These are phyloP conservation scores for Polydrusus tereticollis DNA, from an alignment of 2,888 invertebrate genomes.

Conservation along the genomic window DNA sequence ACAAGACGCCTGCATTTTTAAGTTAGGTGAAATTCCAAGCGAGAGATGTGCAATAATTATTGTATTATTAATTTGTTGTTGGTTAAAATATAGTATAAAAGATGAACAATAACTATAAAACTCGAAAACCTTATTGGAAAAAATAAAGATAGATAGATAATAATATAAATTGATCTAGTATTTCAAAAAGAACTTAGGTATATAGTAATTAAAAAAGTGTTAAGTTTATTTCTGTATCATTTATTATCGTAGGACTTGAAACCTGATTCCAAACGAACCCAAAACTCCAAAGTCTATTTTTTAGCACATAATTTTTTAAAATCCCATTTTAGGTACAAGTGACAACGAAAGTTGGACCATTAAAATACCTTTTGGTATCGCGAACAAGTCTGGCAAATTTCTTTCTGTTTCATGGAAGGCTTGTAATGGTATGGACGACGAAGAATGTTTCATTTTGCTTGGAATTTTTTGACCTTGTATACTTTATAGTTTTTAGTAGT, in stretches of 20 bases:
- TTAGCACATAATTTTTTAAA: conserved; percentile 21
- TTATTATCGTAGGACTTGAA: background rate
- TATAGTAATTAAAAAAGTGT: too few relatives aligned
- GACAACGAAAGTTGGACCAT: conserved; percentile 34
- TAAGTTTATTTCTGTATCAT: background rate
- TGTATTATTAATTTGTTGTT: too few relatives aligned
- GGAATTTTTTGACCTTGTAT: background rate
- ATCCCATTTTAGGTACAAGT: conserved; percentile 28
- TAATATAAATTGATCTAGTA: too few relatives aligned
- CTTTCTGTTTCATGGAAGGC: conserved; percentile 29
- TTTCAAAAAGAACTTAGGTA: too few relatives aligned
- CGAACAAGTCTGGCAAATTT: conserved; percentile 1
- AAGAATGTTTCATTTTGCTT: conserved; percentile 11
- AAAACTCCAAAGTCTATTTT: conserved; percentile 27
- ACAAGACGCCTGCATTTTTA: too few relatives aligned
- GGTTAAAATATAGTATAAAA: too few relatives aligned
- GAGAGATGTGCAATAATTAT: too few relatives aligned
- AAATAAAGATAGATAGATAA: too few relatives aligned
- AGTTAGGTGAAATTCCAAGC: too few relatives aligned
- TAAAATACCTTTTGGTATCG: conserved; percentile 20
- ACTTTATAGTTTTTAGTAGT: background rate
- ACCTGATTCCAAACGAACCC: background rate
- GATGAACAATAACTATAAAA: too few relatives aligned
- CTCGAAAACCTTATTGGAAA: too few relatives aligned
- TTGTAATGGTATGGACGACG: background rate